Evolutionary conservation across 2,888 invertebrate species (phyloP), one percentile per base, ranked within the genome.

Genomic region (Micropterix aruncella): DNA sequence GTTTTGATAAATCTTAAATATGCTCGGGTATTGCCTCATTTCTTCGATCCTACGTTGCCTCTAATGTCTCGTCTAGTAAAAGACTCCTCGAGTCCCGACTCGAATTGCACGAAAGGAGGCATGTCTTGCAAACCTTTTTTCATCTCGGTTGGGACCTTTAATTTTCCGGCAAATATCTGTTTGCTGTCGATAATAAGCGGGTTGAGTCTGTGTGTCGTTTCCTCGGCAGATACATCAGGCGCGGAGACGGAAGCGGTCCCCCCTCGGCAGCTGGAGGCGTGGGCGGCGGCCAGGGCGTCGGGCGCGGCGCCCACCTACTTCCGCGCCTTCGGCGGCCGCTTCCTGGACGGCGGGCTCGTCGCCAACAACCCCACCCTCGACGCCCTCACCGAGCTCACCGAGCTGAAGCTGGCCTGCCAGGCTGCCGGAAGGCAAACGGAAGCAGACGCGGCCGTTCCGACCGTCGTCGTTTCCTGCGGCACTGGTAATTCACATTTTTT

Each of bases 241-340:
- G n/a, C n/a, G n/a, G n/a, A 74, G 12, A 57, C 65, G 0, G 54
- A 61, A 16, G 64, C 66, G 2, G 64, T 68, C 17, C 65, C 68
- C 2, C 66, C 66, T 0, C 41, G 53, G 0, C 57, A 64, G 44
- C 69, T 68, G 61, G 67, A 83, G 12, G 74, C 96, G 19, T 99
- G 99, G 99, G 81, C 88, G 56, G 94, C 91, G 1, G 95, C 94
- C 0, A 71, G 97, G 16, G 89, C 94, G 2, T 88, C 92, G 1
- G 97, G 97, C 1, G 97, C 99, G 0, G 99, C 99, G 15, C 99
- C 99, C 0, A 92, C 96, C 0, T 99, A 94, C 64, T 99, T 99
- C 63, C 72, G 82, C 62, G 80, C 71, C 50, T 67, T 62, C 3
- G 67, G 67, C 56, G 67, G 67, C 56, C 64, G 68, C 74, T 92